Evolutionary conservation across 2,888 invertebrate genomes (phyloP).

Genomic region (Dolomedes plantarius): DNA sequence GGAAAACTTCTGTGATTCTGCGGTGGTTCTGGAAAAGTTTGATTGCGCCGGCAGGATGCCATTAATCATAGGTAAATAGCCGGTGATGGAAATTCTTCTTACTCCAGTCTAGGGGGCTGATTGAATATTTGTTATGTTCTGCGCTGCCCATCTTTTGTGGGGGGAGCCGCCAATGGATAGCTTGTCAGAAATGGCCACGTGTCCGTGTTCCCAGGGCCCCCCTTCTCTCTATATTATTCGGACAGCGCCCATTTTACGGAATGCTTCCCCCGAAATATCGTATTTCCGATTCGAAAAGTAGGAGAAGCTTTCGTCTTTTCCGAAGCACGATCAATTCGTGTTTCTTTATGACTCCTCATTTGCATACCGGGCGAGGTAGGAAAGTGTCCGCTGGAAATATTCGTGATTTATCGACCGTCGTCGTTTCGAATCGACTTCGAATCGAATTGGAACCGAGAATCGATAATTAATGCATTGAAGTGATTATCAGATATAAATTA

Average conservation of each 20-base stretch:
- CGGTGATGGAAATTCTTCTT: constrained; percentile 48
- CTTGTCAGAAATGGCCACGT: constrained; percentile 33
- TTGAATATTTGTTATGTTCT: constrained; percentile 64
- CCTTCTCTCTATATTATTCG: constrained; percentile 60
- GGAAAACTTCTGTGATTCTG: constrained; percentile 1
- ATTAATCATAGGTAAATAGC: constrained; percentile 57
- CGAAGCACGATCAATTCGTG: constrained; percentile 26
- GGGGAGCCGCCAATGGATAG: constrained; percentile 32
- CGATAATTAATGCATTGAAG: no score
- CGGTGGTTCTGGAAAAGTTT: constrained; percentile 13
- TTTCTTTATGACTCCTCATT: constrained; percentile 39
- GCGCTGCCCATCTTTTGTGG: constrained; percentile 49
- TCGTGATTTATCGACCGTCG: neutral
- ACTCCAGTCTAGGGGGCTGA: constrained; percentile 35
- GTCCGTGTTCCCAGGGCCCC: constrained; percentile 44
- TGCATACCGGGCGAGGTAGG: neutral
- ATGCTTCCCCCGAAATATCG: constrained; percentile 30
- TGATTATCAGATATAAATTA: no score
- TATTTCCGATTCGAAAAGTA: constrained; percentile 50
- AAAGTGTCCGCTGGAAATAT: neutral
- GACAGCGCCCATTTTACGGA: constrained; percentile 38
- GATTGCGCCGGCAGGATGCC: constrained; percentile 21
- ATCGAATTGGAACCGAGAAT: neutral
- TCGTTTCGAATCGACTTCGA: neutral
- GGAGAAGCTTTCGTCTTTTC: constrained; percentile 31